Evolutionary conservation across 2,888 invertebrate species (phyloP).

Genomic region (Nymphalis polychloros): DNA sequence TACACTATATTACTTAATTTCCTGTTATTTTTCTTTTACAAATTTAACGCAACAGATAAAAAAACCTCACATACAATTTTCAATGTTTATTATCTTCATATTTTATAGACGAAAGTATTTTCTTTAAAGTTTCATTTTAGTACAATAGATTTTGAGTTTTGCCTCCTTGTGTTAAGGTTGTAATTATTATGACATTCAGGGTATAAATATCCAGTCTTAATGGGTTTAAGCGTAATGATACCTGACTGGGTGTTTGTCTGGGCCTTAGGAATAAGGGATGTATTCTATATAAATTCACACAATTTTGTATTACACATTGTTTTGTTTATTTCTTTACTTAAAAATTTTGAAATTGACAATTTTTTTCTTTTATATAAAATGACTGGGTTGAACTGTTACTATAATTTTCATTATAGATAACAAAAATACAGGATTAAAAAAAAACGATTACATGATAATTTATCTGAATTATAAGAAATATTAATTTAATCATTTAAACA

Average conservation of each 20-base stretch:
- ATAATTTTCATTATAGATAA: background rate
- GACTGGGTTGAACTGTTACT: no score
- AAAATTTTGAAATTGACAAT: no score
- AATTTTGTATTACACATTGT: background rate
- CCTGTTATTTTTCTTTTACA: background rate
- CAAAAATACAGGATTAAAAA: background rate
- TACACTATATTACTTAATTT: conserved; percentile 11
- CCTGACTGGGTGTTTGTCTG: conserved; percentile 32
- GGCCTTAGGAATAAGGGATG: conserved; percentile 29
- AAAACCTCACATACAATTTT: conserved; percentile 13
- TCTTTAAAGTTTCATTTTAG: conserved; percentile 3
- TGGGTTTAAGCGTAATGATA: conserved; percentile 38
- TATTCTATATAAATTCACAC: conserved; percentile 22
- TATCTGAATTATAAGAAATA: background rate
- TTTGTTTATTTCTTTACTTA: background rate
- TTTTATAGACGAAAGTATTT: conserved; percentile 1
- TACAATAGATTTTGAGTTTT: conserved; percentile 25
- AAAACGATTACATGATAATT: background rate
- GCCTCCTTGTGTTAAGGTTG: conserved; percentile 20
- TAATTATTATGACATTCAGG: conserved; percentile 16
- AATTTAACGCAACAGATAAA: conserved; percentile 7
- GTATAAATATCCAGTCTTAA: conserved; percentile 39
- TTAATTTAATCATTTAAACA: background rate
- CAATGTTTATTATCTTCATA: background rate
- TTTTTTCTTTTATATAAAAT: no score